These are phyloP conservation scores for Microplitis manilae DNA, from an alignment of 2,888 invertebrate species.

Conservation along the genomic window DNA sequence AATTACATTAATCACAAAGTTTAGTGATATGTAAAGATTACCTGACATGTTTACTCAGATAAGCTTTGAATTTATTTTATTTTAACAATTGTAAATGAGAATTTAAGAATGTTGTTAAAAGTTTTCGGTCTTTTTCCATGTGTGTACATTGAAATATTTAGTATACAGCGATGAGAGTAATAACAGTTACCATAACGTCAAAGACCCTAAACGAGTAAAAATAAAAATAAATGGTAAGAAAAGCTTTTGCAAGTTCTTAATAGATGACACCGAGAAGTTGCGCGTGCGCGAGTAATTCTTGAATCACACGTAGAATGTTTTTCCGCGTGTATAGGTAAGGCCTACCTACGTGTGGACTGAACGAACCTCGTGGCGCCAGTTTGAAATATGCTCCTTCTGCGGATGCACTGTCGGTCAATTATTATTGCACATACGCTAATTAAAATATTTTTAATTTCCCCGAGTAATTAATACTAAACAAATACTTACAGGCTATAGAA, in stretches of 20 bases:
- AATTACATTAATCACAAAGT: no score
- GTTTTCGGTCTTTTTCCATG: neutral
- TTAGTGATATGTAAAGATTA: no score
- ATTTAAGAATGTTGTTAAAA: neutral
- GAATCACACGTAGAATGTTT: slow-evolving; percentile 30
- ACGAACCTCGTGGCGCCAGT: slow-evolving; percentile 70
- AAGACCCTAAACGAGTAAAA: neutral
- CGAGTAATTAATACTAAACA: no score
- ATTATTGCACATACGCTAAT: neutral
- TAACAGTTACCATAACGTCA: neutral
- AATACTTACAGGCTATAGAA: neutral
- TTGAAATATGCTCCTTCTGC: slow-evolving; percentile 69
- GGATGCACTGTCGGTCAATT: slow-evolving; percentile 63
- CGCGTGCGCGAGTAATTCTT: slow-evolving; percentile 36
- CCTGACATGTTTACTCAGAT: neutral
- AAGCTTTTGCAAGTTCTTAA: slow-evolving; percentile 19
- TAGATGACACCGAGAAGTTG: slow-evolving; percentile 36
- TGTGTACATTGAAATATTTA: neutral
- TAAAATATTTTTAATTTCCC: neutral
- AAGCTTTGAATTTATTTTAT: neutral
- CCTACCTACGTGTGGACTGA: slow-evolving; percentile 59
- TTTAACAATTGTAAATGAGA: neutral
- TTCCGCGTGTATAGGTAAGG: slow-evolving; percentile 50
- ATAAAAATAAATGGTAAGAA: neutral
- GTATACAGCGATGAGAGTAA: neutral